Percentiles rank a stretch among this genome's conserved stretches.
Evolutionary conservation across 2,113 vertebrate genomes (phyloP).

Genomic region (Dromiciops gliroides): DNA sequence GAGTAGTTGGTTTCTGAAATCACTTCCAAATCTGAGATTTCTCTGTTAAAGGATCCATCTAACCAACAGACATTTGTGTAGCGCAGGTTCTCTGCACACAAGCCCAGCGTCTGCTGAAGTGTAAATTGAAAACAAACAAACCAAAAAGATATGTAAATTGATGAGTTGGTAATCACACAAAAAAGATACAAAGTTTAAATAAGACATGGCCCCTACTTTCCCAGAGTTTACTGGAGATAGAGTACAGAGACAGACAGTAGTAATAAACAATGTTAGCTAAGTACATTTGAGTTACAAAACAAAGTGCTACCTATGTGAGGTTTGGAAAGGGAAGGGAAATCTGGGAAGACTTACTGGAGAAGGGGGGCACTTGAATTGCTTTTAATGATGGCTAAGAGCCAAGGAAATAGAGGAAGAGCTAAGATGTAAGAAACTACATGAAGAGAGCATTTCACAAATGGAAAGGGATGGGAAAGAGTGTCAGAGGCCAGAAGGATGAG

Average conservation of each 20-base stretch:
- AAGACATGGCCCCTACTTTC: no score
- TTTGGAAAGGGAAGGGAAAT: no score
- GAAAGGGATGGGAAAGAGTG: neutral
- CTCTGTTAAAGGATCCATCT: no score
- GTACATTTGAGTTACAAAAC: no score
- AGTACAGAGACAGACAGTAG: no score
- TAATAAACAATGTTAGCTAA: no score
- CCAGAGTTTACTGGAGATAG: no score
- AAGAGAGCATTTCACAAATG: neutral
- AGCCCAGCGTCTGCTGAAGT: no score
- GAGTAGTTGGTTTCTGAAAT: no score
- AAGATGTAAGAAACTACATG: neutral
- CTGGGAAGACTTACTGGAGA: neutral
- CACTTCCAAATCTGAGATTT: neutral
- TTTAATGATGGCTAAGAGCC: neutral
- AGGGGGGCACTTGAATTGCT: neutral
- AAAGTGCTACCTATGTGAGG: no score
- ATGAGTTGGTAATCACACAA: neutral
- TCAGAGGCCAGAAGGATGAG: neutral
- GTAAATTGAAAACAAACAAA: no score
- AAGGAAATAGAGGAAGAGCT: neutral
- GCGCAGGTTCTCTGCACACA: neutral
- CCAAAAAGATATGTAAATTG: neutral
- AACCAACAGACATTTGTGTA: neutral
- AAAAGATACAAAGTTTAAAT: no score